Evolutionary conservation across 2,113 vertebrate genomes (phyloP).

Genomic region (Onychostoma macrolepis): DNA sequence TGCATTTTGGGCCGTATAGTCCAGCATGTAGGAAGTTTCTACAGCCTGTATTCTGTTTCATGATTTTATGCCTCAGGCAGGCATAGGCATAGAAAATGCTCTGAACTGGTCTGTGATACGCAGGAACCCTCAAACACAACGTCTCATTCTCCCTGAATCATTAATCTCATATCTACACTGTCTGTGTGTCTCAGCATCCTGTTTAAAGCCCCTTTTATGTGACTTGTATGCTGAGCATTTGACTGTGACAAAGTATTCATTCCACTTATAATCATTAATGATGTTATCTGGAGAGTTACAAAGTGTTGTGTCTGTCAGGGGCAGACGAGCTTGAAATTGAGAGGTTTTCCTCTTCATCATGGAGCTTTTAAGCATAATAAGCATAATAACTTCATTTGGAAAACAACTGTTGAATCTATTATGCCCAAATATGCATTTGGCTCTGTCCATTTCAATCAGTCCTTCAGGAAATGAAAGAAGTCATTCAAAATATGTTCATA

Average conservation of each 20-base stretch:
- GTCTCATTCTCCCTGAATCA: constrained; percentile 13
- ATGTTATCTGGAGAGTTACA: constrained; percentile 46
- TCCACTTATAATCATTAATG: constrained; percentile 45
- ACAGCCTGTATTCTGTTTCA: constrained; percentile 32
- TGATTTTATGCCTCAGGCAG: constrained; percentile 5
- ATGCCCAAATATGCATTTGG: not conserved
- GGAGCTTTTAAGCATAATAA: constrained; percentile 32
- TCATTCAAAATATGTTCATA: not conserved
- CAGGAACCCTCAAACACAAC: constrained; percentile 39
- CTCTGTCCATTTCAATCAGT: constrained; percentile 14
- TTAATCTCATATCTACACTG: constrained; percentile 36
- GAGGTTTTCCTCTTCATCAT: constrained; percentile 28
- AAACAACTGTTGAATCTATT: constrained; percentile 27
- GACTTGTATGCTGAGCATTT: constrained; percentile 46
- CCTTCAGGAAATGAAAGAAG: not conserved
- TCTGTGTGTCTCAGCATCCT: constrained; percentile 32
- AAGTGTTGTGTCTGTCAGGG: constrained; percentile 41
- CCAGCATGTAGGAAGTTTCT: not conserved
- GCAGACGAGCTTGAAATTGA: constrained; percentile 33
- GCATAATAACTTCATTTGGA: constrained; percentile 27
- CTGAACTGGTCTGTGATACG: constrained; percentile 11
- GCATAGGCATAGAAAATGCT: not conserved
- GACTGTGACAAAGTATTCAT: constrained; percentile 53
- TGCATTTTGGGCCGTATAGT: not conserved
- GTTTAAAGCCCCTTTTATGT: constrained; percentile 44